Evolutionary conservation across 2,113 vertebrate species (phyloP).

Genomic region (Actinemys pallida): DNA sequence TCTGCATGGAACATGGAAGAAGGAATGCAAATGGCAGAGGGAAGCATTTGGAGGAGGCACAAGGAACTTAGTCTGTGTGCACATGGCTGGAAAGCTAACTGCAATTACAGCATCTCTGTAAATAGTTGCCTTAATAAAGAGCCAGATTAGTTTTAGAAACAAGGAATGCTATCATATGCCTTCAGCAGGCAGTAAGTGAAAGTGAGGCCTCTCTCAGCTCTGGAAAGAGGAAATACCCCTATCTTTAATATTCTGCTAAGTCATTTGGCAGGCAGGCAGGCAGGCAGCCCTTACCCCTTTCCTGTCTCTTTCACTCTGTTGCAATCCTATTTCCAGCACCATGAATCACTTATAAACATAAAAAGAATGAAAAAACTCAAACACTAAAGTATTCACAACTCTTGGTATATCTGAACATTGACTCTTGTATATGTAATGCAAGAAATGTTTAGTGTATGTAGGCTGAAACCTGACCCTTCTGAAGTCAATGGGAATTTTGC

Average conservation of each 20-base stretch:
- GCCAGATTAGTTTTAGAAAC: background rate
- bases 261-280: background rate
- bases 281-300: background rate
- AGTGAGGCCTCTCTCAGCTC: background rate
- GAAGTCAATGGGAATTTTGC: background rate
- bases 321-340: background rate
- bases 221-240: background rate
- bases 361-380: background rate
- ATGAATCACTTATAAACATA: background rate
- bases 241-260: background rate
- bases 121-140: background rate
- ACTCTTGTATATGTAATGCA: background rate
- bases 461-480: rapidly evolving
- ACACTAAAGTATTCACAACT: background rate
- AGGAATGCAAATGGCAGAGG: background rate
- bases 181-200: background rate
- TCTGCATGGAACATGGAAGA: background rate
- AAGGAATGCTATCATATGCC: background rate
- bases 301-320: background rate
- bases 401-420: background rate
- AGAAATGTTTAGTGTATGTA: background rate
- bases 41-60: background rate
- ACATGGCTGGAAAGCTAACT: background rate
- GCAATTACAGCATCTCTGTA: background rate
- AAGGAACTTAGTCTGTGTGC: background rate